A percentile compares a stretch with the other conserved stretches of the same genome.
phyloP scores from a whole-genome alignment of 1,140 invertebrate species.

The Drosophila tropicalis region DNA sequence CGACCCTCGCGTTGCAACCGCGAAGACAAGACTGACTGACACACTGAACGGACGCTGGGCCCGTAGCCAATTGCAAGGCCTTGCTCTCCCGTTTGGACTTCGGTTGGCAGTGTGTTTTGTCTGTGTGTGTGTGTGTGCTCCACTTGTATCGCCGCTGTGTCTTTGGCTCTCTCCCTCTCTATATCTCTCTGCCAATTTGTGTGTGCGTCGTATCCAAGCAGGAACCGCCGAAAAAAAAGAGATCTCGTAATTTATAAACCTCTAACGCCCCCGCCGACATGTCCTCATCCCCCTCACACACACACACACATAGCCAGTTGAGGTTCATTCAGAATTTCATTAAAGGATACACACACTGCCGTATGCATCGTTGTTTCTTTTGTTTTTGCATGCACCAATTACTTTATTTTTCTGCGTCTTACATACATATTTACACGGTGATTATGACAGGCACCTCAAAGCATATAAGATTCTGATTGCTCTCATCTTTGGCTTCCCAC shows the following conservation, averaged over 20 bases:
- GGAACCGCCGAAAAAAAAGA: conserved; percentile 63
- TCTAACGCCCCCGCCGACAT: conserved; percentile 1
- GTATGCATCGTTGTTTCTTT: conserved; percentile 18
- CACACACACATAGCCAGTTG: conserved; percentile 24
- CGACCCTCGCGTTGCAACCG: conserved; percentile 68
- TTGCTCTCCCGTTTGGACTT: conserved; percentile 23
- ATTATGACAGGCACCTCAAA: conserved; percentile 76
- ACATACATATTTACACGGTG: conserved; percentile 47
- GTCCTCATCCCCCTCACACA: background rate
- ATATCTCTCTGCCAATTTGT: conserved; percentile 21
- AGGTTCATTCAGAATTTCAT: conserved; percentile 73
- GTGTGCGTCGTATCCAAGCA: conserved; percentile 18
- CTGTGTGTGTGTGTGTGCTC: conserved; percentile 38
- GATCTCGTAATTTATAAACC: conserved; percentile 59
- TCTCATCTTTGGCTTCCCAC: conserved; percentile 70
- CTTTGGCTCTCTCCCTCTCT: background rate
- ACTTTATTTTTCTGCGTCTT: conserved; percentile 69
- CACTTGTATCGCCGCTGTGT: conserved; percentile 50
- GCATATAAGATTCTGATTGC: conserved; percentile 70
- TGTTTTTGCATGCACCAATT: conserved; percentile 75
- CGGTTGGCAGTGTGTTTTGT: conserved; percentile 15
- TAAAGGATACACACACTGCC: conserved; percentile 61
- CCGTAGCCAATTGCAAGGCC: conserved; percentile 36
- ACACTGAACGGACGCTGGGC: conserved; percentile 50
- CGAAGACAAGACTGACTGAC: conserved; percentile 75